A percentile compares a stretch with the other conserved stretches of the same genome.
These are phyloP conservation scores for Oikopleura albicans DNA, from an alignment of 23 tunicate genomes.

Conservation along the genomic window DNA sequence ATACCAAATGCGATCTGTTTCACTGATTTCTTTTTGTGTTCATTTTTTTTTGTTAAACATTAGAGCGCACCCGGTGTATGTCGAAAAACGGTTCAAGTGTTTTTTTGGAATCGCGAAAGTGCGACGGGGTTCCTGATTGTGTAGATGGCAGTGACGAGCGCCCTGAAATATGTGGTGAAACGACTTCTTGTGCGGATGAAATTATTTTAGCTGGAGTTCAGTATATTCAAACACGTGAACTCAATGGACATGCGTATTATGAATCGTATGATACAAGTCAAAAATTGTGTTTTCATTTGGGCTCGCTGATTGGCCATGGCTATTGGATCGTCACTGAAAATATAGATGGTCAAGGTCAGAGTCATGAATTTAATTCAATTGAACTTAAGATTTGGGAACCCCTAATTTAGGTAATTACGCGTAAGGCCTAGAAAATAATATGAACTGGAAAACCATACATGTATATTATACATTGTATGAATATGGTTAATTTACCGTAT, in stretches of 20 bases:
- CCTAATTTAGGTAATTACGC: too few relatives aligned
- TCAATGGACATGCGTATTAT: neutral
- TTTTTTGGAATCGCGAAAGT: neutral
- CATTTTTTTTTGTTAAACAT: too few relatives aligned
- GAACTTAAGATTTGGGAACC: too few relatives aligned
- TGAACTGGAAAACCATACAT: too few relatives aligned
- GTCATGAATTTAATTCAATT: too few relatives aligned
- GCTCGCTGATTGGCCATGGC: neutral
- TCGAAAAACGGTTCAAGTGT: too few relatives aligned
- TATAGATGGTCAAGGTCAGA: neutral
- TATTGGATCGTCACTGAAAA: neutral
- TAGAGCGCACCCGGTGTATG: too few relatives aligned
- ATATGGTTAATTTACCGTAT: too few relatives aligned
- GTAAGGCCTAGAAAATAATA: too few relatives aligned
- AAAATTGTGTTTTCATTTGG: neutral
- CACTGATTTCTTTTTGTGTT: too few relatives aligned
- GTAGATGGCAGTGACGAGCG: neutral
- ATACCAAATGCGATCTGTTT: too few relatives aligned
- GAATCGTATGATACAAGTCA: neutral
- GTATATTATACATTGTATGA: too few relatives aligned
- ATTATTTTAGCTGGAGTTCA: neutral
- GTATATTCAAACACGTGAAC: neutral
- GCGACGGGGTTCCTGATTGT: neutral
- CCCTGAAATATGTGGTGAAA: neutral
- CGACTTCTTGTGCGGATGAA: neutral